A percentile compares a stretch with the other conserved stretches of the same genome.
Evolutionary conservation across 2,888 invertebrate genomes (phyloP).

Genomic region (Cybosia mesomella): DNA sequence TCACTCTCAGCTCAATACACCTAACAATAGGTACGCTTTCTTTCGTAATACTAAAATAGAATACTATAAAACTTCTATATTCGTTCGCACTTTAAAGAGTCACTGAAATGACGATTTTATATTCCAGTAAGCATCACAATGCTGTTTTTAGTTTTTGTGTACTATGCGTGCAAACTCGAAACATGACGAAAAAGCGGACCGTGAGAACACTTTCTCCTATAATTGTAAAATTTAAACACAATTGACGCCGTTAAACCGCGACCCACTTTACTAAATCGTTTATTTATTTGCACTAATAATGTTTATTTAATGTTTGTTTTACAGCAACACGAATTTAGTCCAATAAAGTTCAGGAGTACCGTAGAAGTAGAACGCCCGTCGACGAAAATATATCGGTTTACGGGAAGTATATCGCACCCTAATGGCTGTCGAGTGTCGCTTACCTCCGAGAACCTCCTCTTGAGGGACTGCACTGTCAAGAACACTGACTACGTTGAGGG

Average conservation of each 20-base stretch:
- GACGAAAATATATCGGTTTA: conserved; percentile 97
- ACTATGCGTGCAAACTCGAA: conserved; percentile 27
- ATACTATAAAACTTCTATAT: conserved; percentile 16
- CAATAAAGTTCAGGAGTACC: conserved; percentile 93
- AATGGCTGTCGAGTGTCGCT: conserved; percentile 93
- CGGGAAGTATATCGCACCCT: conserved; percentile 94
- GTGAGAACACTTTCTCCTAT: conserved; percentile 64
- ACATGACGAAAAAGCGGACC: conserved; percentile 55
- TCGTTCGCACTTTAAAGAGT: conserved; percentile 19
- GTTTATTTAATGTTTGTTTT: conserved; percentile 51
- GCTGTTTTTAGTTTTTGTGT: conserved; percentile 34
- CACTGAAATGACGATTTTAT: conserved; percentile 24
- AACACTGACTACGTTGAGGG: conserved; percentile 99
- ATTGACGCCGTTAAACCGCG: conserved; percentile 31
- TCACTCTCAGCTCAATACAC: not conserved
- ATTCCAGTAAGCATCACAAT: conserved; percentile 21
- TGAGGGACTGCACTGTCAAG: conserved; percentile 97
- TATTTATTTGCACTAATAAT: conserved; percentile 24
- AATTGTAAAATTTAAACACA: conserved; percentile 42
- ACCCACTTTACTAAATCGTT: conserved; percentile 30
- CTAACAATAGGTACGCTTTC: not conserved
- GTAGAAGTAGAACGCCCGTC: conserved; percentile 98
- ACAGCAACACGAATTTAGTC: conserved; percentile 91
- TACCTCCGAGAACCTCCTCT: conserved; percentile 95
- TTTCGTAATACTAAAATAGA: conserved; percentile 8